These are phyloP conservation scores for Platerodrilus igneus DNA, from an alignment of 2,888 invertebrate species.

Conservation along the genomic window DNA sequence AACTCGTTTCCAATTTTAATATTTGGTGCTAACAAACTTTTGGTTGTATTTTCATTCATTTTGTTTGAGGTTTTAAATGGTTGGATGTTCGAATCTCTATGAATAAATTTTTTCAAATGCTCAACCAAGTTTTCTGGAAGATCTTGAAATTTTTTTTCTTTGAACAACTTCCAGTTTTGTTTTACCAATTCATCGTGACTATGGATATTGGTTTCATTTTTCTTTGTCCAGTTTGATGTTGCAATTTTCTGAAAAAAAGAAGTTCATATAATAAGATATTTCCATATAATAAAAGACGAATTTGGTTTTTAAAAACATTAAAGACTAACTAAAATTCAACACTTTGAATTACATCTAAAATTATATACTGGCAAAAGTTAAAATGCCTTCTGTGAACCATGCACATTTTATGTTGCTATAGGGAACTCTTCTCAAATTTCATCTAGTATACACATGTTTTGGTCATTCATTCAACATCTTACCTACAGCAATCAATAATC, in stretches of 20 bases:
- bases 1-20: slow-evolving; percentile 43
- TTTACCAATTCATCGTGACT: slow-evolving; percentile 63
- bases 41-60: slow-evolving; percentile 42
- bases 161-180: slow-evolving; percentile 66
- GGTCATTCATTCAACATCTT: no score
- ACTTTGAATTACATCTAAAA: no score
- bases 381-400: no score
- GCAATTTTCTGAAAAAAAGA: slow-evolving; percentile 58
- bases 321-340: no score
- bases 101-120: slow-evolving; percentile 64
- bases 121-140: slow-evolving; percentile 47
- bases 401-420: no score
- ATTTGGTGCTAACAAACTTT: slow-evolving; percentile 32
- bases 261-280: no score
- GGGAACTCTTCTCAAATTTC: no score
- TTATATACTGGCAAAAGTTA: no score
- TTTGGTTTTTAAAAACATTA: no score
- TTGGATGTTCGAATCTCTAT: slow-evolving; percentile 47
- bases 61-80: slow-evolving; percentile 18
- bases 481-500: no score
- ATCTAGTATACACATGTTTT: no score
- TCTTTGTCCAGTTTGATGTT: slow-evolving; percentile 62
- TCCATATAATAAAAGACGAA: no score
- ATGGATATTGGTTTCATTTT: slow-evolving; percentile 53
- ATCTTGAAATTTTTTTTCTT: slow-evolving; percentile 52